Evolutionary conservation across 2,113 vertebrate species (phyloP), one percentile per base, ranked within the genome.

Genomic region (Ascaphus truei): DNA sequence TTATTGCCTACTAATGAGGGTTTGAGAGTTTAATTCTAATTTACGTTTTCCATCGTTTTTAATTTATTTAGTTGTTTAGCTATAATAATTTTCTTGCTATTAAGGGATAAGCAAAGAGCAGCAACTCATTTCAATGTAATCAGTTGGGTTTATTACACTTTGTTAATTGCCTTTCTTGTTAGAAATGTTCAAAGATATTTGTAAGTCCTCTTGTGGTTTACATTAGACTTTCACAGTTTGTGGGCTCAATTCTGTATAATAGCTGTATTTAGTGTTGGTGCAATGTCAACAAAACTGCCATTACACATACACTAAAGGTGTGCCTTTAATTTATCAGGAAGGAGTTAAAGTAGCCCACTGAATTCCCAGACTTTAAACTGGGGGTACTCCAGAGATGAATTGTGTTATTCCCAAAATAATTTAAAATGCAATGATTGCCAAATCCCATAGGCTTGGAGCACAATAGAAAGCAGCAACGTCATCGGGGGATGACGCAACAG

Each of bases 21-120:
- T 71, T 86, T 82, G 72, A 78, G 82, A 86, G 83, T 90, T 89
- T 89, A 88, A 86, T 87, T 85, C 84, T 89, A 90, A 89, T 91
- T 92, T 91, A 90, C 90, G 84, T 84, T 86, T 86, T 77, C 77
- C 75, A 85, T 83, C 74, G 31, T 87, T 84, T 87, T 89, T 86
- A 87, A 89, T 88, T 89, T 79, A 68, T 86, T 87, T 86, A 73
- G 75, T 82, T 83, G 74, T 80, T 71, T 52, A 61, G 87, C 83
- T 75, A 79, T 72, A 85, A 85, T 88, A 12, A 5, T 75, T 83
- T 84, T 84, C 80, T 85, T 84, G 76, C 82, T 82, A 79, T 85
- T 86, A 85, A 72, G 69, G 68, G 83, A 81, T 80, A 71, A 76
- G 68, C 82, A 81, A 83, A 80, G 26, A 77, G 71, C 22, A 72